Evolutionary conservation across 2,888 invertebrate species (phyloP).

Genomic region (Drosophila glabriapex): DNA sequence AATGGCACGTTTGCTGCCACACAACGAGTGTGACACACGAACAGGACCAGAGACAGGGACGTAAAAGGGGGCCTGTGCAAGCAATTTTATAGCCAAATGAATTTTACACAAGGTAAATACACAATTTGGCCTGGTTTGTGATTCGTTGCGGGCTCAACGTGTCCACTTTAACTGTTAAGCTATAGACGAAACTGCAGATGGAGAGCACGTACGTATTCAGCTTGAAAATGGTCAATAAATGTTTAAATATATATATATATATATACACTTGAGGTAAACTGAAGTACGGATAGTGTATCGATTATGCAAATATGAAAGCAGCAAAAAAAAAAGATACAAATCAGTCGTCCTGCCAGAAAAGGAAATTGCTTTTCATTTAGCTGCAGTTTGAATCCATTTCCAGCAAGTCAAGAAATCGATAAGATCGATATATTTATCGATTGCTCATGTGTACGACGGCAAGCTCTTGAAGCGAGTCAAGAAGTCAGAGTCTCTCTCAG

Average conservation of each 20-base stretch:
- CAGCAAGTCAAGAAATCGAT: background rate
- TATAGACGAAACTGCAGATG: background rate
- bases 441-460: background rate
- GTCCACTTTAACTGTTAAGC: constrained; percentile 39
- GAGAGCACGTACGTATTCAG: constrained; percentile 24
- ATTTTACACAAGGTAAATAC: constrained; percentile 69
- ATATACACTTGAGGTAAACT: background rate
- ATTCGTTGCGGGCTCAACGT: constrained; percentile 61
- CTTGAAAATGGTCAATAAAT: constrained; percentile 16
- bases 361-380: background rate
- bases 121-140: constrained; percentile 74
- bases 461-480: background rate
- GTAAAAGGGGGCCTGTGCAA: constrained; percentile 25
- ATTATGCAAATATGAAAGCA: background rate
- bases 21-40: constrained; percentile 1
- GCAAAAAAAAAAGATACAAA: background rate
- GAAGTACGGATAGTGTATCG: background rate
- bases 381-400: background rate
- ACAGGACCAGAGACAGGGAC: background rate
- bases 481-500: background rate
- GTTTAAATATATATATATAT: constrained; percentile 6
- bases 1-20: constrained; percentile 59
- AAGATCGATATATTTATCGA: constrained; percentile 1
- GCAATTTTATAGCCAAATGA: constrained; percentile 77
- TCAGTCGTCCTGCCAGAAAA: background rate